Percentiles rank a stretch among this genome's conserved stretches.
Conservation (phyloP, 2,113 vertebrate species). For the Ivindomyrus marchei region DNA sequence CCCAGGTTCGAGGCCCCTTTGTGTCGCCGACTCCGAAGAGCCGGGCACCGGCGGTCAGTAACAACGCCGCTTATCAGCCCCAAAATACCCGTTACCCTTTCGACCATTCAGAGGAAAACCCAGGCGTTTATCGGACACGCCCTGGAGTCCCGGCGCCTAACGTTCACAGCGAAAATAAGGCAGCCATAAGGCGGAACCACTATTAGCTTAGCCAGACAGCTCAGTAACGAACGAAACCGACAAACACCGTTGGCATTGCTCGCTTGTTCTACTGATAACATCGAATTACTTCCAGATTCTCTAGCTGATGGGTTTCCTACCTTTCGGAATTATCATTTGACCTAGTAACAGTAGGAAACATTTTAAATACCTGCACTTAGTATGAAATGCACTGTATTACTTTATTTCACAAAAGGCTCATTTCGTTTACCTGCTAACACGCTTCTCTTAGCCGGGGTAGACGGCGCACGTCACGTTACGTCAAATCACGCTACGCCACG, state of each 20-base stretch:
- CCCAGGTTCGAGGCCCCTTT: neutral
- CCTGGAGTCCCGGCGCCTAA: neutral
- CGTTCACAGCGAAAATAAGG: neutral
- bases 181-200: neutral
- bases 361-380: neutral
- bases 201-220: neutral
- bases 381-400: neutral
- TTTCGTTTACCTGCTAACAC: slow-evolving; percentile 64
- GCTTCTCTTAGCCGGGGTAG: slow-evolving; percentile 64
- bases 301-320: neutral
- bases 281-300: neutral
- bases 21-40: neutral
- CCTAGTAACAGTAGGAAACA: neutral
- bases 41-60: neutral
- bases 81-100: neutral
- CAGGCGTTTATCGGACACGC: neutral
- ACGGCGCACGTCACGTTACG: slow-evolving; percentile 50
- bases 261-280: neutral
- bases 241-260: neutral
- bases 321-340: neutral
- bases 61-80: neutral
- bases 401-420: neutral
- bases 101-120: neutral
- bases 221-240: neutral
- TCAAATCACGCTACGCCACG: slow-evolving; percentile 52